Evolutionary conservation across 1,140 invertebrate genomes (phyloP).

Genomic region (Nylanderia fulva): DNA sequence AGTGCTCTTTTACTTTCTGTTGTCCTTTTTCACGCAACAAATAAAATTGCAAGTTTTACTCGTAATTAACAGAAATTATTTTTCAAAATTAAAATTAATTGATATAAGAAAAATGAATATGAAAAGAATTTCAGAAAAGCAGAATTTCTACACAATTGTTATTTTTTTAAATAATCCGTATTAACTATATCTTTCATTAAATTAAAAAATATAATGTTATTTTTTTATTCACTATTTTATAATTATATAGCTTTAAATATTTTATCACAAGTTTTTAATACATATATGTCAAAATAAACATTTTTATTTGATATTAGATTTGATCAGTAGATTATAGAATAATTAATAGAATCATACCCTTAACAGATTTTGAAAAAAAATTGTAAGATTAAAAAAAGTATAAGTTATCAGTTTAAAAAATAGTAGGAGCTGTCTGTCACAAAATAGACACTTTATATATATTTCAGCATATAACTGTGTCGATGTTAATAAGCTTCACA

Average conservation of each 20-base stretch:
- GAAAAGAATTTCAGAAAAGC: background rate
- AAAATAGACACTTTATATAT: background rate
- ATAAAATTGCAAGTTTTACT: background rate
- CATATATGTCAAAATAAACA: background rate
- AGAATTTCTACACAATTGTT: background rate
- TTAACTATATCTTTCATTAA: too few relatives aligned
- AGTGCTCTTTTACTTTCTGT: background rate
- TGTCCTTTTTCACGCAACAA: background rate
- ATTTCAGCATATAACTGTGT: background rate
- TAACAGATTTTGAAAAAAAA: conserved; percentile 15
- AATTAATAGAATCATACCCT: background rate
- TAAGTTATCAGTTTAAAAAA: conserved; percentile 7
- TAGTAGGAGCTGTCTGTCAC: background rate
- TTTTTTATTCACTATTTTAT: background rate
- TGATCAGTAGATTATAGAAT: too few relatives aligned
- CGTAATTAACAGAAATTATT: background rate
- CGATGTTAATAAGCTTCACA: conserved; percentile 38
- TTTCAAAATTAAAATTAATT: conserved; percentile 1
- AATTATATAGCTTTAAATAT: background rate
- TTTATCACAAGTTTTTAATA: background rate
- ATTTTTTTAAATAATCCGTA: background rate
- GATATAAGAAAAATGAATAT: background rate
- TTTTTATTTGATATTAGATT: background rate
- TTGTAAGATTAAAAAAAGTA: background rate
- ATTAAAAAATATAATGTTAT: background rate